phyloP scores from a whole-genome alignment of 2,113 vertebrate species.

The Casuarius casuarius region DNA sequence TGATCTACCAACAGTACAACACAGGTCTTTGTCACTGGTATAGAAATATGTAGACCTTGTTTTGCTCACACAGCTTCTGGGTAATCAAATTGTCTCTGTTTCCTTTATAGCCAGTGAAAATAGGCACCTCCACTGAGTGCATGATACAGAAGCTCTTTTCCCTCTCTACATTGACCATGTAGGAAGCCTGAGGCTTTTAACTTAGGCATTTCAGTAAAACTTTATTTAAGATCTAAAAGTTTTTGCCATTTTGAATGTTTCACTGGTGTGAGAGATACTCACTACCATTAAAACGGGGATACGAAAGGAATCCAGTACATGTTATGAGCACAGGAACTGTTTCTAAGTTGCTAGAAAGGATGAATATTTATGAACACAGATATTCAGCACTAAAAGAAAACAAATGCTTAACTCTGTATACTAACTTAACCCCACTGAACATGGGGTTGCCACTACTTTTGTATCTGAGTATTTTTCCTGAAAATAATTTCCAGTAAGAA shows the following conservation, averaged over 20 bases:
- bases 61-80: not conserved
- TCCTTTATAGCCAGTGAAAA: not conserved
- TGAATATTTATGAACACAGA: not conserved
- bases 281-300: not conserved
- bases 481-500: not conserved
- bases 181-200: not conserved
- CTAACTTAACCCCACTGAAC: not conserved
- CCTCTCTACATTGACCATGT: fast-evolving
- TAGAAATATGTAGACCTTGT: not conserved
- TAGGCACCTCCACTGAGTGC: not conserved
- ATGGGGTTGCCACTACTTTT: not conserved
- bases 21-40: not conserved
- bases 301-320: not conserved
- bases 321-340: not conserved
- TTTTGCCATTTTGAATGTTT: not conserved
- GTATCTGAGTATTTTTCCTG: not conserved
- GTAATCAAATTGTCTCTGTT: not conserved
- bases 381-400: not conserved
- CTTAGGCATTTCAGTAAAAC: not conserved
- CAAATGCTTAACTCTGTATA: not conserved
- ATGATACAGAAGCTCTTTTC: not conserved
- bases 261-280: not conserved
- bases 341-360: not conserved
- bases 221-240: not conserved
- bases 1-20: not conserved